Conservation (phyloP, 2,797 vertebrate species). For the Phyllotis vaccarum region DNA sequence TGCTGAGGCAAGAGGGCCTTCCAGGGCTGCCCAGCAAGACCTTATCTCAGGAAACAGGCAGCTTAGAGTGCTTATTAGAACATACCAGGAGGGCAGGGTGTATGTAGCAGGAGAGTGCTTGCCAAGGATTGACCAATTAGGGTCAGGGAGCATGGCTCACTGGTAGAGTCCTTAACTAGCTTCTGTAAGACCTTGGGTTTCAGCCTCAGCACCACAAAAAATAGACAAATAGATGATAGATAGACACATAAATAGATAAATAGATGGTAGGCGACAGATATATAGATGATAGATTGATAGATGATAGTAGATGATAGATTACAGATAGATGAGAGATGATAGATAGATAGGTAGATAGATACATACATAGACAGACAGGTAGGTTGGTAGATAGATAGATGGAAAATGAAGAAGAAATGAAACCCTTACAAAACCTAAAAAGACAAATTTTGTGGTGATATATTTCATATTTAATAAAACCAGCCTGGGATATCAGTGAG, state of each 20-base stretch:
- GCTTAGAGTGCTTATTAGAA: not conserved
- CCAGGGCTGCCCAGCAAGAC: not conserved
- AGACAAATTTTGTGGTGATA: not conserved
- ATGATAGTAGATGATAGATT: too few relatives aligned
- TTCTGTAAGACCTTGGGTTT: not conserved
- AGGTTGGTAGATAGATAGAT: not conserved
- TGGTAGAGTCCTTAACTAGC: not conserved
- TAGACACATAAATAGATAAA: not conserved
- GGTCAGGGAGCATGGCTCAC: not conserved
- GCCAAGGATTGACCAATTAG: not conserved
- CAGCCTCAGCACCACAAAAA: not conserved
- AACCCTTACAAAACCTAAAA: not conserved
- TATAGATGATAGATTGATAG: not conserved
- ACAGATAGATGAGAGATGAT: not conserved
- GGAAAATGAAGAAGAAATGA: not conserved
- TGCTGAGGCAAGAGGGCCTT: not conserved
- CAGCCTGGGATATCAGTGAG: too few relatives aligned
- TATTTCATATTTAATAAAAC: too few relatives aligned
- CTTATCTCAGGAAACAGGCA: not conserved
- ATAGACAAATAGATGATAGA: not conserved
- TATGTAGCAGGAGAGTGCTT: not conserved
- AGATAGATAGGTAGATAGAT: too few relatives aligned
- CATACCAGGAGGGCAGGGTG: not conserved
- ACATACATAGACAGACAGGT: too few relatives aligned
- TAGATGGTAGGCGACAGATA: not conserved